These are phyloP conservation scores for Celastrina argiolus DNA, from an alignment of 2,888 invertebrate genomes.

Conservation along the genomic window DNA sequence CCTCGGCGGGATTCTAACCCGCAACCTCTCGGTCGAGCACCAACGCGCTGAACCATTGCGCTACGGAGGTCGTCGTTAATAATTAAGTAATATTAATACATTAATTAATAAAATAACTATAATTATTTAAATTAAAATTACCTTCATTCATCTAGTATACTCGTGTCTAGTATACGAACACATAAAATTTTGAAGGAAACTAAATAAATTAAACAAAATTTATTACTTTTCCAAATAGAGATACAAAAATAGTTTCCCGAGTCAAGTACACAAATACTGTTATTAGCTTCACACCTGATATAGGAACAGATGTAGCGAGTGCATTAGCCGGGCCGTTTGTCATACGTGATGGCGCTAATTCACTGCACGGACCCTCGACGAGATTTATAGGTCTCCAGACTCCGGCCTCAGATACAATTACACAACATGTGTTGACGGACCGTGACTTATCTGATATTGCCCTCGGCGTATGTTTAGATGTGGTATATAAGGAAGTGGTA, in stretches of 20 bases:
- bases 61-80: too few species aligned
- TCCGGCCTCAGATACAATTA: slow-evolving; percentile 19
- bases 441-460: neutral
- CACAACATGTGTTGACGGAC: slow-evolving; percentile 17
- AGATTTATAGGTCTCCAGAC: neutral
- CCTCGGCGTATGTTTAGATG: neutral
- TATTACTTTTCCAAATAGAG: too few species aligned
- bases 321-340: slow-evolving; percentile 63
- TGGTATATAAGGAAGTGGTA: neutral
- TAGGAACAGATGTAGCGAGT: slow-evolving; percentile 47
- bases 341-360: slow-evolving; percentile 63
- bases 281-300: slow-evolving; percentile 36
- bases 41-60: too few species aligned
- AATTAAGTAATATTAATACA: too few species aligned
- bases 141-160: too few species aligned
- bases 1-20: too few species aligned
- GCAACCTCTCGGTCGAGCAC: too few species aligned
- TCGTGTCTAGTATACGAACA: too few species aligned
- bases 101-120: too few species aligned
- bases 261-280: neutral
- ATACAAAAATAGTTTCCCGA: neutral
- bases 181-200: too few species aligned
- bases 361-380: slow-evolving; percentile 30
- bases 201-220: too few species aligned
- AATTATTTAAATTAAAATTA: too few species aligned